phyloP scores from a whole-genome alignment of 2,888 invertebrate genomes.

The Drosophila sordidapex region DNA sequence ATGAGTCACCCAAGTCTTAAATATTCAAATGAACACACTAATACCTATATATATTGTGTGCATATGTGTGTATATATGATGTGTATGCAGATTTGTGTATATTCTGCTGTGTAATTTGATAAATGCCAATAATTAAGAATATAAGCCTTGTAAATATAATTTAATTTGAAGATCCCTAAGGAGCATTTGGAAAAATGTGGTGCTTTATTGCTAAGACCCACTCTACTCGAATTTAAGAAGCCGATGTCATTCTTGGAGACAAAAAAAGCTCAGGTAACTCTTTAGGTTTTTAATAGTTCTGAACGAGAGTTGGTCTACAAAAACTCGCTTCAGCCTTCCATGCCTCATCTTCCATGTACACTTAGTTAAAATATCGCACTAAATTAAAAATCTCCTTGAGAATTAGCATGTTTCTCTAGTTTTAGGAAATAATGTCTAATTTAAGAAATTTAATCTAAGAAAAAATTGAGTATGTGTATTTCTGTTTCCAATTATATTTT shows the following conservation, averaged over 20 bases:
- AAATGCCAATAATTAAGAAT: not conserved
- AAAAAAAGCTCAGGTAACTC: not conserved
- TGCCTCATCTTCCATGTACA: not conserved
- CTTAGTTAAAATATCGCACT: not conserved
- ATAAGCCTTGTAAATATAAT: rapidly evolving
- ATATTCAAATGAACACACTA: not conserved
- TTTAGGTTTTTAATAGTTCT: not conserved
- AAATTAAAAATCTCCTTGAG: not conserved
- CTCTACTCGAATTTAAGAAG: not conserved
- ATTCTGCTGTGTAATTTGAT: not conserved
- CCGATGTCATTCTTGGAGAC: not conserved
- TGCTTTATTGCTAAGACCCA: not conserved
- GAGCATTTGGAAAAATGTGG: not conserved
- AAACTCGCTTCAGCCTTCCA: not conserved
- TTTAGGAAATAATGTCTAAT: not conserved
- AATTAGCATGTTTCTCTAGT: rapidly evolving
- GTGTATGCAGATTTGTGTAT: not conserved
- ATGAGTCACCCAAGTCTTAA: not conserved
- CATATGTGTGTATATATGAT: not conserved
- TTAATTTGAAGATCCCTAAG: not conserved
- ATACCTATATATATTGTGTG: not conserved
- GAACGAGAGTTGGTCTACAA: not conserved
- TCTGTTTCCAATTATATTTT: not conserved
- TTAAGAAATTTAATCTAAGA: not conserved
- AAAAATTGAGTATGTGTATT: not conserved